Percentiles rank a stretch among this genome's conserved stretches.
Evolutionary conservation across 2,113 vertebrate genomes (phyloP).

Genomic region (Furnarius figulus): DNA sequence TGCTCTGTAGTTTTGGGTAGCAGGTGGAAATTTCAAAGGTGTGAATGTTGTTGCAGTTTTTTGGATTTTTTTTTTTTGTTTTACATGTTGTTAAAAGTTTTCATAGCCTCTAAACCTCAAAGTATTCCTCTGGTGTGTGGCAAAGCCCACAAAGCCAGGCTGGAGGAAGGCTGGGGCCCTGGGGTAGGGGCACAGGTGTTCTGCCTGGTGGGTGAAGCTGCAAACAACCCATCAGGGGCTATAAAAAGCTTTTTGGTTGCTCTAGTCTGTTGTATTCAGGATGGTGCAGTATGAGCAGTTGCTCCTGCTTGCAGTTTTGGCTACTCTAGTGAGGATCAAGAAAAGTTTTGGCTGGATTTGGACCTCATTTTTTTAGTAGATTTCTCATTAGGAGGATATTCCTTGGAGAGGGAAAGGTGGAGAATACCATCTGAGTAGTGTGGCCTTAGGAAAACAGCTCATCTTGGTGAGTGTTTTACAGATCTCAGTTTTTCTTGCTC

Average conservation of each 20-base stretch:
- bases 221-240: not conserved
- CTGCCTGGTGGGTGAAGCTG: not conserved
- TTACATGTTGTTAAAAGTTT: not conserved
- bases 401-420: not conserved
- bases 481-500: not conserved
- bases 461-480: not conserved
- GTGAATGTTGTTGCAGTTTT: not conserved
- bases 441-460: not conserved
- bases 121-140: not conserved
- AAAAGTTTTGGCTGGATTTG: not conserved
- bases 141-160: not conserved
- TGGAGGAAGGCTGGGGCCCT: not conserved
- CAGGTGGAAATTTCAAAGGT: not conserved
- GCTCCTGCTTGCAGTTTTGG: not conserved
- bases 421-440: not conserved
- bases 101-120: not conserved
- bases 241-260: not conserved
- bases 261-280: accelerated
- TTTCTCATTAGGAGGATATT: not conserved
- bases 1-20: not conserved
- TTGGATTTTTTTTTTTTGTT: not conserved
- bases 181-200: not conserved
- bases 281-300: accelerated
- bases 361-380: not conserved
- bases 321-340: accelerated